phyloP scores from a whole-genome alignment of 2,797 vertebrate genomes.

The Chaetophractus vellerosus region DNA sequence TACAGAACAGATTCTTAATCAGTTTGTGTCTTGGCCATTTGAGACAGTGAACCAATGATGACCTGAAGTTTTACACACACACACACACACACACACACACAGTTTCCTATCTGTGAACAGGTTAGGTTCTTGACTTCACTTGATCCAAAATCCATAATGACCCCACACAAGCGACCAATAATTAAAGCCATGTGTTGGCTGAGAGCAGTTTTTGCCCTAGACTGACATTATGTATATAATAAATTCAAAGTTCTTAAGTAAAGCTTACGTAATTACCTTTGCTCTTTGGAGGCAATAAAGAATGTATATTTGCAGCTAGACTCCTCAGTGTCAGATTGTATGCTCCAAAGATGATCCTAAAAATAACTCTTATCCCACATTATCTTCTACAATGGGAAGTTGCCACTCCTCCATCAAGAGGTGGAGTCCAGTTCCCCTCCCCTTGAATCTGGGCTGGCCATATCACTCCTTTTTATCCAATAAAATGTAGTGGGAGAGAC shows the following conservation, averaged over 20 bases:
- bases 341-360: background rate
- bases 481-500: background rate
- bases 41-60: constrained; percentile 29
- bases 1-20: constrained; percentile 33
- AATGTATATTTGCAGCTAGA: constrained; percentile 5
- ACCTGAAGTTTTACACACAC: background rate
- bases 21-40: background rate
- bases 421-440: background rate
- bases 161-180: background rate
- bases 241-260: constrained; percentile 47
- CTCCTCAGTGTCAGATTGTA: background rate
- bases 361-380: background rate
- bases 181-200: constrained; percentile 33
- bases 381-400: constrained; percentile 15
- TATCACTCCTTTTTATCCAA: background rate
- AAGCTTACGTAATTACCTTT: constrained; percentile 35
- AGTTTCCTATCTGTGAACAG: background rate
- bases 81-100: no score
- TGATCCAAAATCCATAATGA: constrained; percentile 57
- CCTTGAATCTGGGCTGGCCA: constrained; percentile 31
- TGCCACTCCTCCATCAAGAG: background rate
- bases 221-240: constrained; percentile 25
- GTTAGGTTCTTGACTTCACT: constrained; percentile 41
- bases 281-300: constrained; percentile 29
- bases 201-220: constrained; percentile 25